Percentiles rank a stretch among this genome's conserved stretches.
Conservation (phyloP, 2,113 vertebrate genomes). For the Cygnus buccinator region DNA sequence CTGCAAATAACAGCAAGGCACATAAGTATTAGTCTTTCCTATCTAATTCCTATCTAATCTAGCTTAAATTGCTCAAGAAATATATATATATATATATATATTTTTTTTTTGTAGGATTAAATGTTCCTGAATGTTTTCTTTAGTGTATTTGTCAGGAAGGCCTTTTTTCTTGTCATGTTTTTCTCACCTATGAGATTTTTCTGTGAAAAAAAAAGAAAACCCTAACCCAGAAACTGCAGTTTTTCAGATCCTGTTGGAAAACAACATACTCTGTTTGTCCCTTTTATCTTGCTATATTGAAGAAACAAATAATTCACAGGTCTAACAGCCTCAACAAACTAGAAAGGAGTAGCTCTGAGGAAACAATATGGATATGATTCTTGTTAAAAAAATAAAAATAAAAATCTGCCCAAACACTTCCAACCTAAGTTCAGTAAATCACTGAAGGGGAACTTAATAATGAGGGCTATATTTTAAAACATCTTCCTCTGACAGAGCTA, state of each 20-base stretch:
- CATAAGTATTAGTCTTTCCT: conserved; percentile 1
- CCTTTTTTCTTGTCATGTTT: background rate
- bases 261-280: background rate
- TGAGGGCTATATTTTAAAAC: background rate
- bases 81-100: background rate
- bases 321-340: background rate
- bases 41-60: conserved; percentile 9
- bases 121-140: conserved; percentile 47
- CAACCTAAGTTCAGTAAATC: background rate
- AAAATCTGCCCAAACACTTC: background rate
- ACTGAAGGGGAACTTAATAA: background rate
- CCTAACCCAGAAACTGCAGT: background rate
- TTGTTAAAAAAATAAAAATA: background rate
- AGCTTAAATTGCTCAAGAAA: conserved; percentile 40
- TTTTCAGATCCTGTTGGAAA: background rate
- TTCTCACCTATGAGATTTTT: background rate
- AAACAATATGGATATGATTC: background rate
- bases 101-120: conserved; percentile 5
- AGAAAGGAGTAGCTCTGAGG: background rate
- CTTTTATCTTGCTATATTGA: background rate
- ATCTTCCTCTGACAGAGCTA: background rate
- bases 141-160: background rate
- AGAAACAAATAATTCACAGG: background rate
- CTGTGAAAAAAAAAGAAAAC: background rate
- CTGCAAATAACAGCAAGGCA: background rate